Percentiles rank a stretch among this genome's conserved stretches.
Evolutionary conservation across 2,797 vertebrate species (phyloP).

Genomic region (Eurystomus glaucurus): DNA sequence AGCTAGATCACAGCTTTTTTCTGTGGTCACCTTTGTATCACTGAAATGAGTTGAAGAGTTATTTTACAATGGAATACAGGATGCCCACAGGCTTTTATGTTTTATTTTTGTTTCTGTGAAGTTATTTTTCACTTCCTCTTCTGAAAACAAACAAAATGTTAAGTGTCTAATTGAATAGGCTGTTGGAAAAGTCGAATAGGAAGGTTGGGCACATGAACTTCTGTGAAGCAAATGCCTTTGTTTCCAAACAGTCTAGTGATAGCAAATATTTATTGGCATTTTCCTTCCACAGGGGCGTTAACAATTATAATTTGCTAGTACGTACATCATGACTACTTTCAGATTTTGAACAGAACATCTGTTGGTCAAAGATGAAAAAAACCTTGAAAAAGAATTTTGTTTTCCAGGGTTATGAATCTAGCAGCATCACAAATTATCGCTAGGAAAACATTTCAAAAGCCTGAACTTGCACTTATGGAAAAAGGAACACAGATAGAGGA

Average conservation of each 20-base stretch:
- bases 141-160: slow-evolving; percentile 26
- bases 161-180: slow-evolving; percentile 20
- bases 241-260: slow-evolving; percentile 48
- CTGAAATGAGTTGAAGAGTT: neutral
- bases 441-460: slow-evolving; percentile 61
- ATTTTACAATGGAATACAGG: slow-evolving; percentile 27
- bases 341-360: slow-evolving; percentile 56
- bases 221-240: slow-evolving; percentile 47
- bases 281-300: slow-evolving; percentile 63
- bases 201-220: neutral
- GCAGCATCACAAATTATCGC: slow-evolving; percentile 62
- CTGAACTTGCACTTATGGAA: slow-evolving; percentile 76
- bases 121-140: slow-evolving; percentile 55
- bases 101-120: slow-evolving; percentile 49
- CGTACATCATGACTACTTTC: neutral
- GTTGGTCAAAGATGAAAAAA: slow-evolving; percentile 67
- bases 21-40: neutral
- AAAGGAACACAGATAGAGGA: slow-evolving; percentile 86
- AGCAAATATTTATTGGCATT: slow-evolving; percentile 67
- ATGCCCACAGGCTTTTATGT: neutral
- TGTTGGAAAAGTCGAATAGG: neutral
- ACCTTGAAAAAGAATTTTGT: neutral
- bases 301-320: slow-evolving; percentile 48
- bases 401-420: slow-evolving; percentile 44
- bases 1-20: neutral